Evolutionary conservation across 2,113 vertebrate species (phyloP), one percentile per base, ranked within the genome.

Genomic region (Malurus elegans): DNA sequence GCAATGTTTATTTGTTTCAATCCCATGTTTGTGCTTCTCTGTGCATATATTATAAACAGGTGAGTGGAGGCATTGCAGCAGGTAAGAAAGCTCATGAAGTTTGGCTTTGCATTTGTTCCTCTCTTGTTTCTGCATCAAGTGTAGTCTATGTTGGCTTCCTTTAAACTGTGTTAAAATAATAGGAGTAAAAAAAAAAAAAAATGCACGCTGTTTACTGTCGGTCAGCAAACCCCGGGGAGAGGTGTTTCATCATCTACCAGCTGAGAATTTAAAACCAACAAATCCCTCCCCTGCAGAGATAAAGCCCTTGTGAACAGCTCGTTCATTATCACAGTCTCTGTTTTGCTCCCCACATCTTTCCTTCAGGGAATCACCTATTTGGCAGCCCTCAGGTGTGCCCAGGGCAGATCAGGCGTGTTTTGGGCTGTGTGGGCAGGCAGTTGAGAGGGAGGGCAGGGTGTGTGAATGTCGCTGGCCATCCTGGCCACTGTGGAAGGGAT

Each of bases 211-310:
- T 95, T 96, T 91, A 80, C 78, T 87, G 57, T 61, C 4, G 71
- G 86, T 76, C 93, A 93, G 56, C 80, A 71, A 75, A 57, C 86
- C 56, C 57, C 1, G 1, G 38, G 36, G 89, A 91, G 53, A 84
- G 34, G 40, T 73, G 44, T 96, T 97, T 96, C 85, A 94, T 96
- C 95, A 95, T 96, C 83, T 72, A 2, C 60, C 78, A 62, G 21
- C 38, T 88, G 75, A 79, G 75, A 79, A 51, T 93, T 88, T 96
- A 88, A 95, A 96, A 57, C 66, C 20, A 74, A 65, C 88, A 90
- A 86, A 95, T 96, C 78, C 84, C 42, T 95, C 70, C 67, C 56
- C 71, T 87, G 83, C 0, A 6, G 94, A 96, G 84, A 75, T 89
- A 79, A 95, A 94, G 56, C 92, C 79, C 76, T 90, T 75, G 87